These are phyloP conservation scores for Drosophila miranda DNA, from an alignment of 1,140 invertebrate species.

Conservation along the genomic window DNA sequence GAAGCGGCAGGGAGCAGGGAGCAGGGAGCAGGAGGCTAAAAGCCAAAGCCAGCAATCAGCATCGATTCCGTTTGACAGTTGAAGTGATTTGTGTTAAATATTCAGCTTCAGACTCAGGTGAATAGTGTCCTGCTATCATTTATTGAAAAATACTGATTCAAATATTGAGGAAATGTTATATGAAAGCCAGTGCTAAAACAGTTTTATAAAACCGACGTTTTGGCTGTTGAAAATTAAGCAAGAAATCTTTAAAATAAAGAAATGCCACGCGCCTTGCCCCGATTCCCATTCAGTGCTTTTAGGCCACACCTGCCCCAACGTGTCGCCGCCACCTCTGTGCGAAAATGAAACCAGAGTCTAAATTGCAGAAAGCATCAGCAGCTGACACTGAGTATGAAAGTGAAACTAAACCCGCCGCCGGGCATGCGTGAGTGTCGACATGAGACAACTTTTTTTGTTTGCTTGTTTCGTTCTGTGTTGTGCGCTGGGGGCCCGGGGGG, in stretches of 20 bases:
- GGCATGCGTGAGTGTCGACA: slow-evolving; percentile 35
- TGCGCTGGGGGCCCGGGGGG: slow-evolving; percentile 17
- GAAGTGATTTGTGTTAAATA: too few species aligned
- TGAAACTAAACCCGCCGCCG: slow-evolving; percentile 19
- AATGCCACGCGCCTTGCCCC: too few species aligned
- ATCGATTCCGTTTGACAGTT: too few species aligned
- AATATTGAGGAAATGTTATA: too few species aligned
- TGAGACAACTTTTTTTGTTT: slow-evolving; percentile 18
- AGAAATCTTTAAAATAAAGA: too few species aligned
- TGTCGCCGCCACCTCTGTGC: slow-evolving; percentile 24
- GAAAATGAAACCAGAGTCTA: slow-evolving; percentile 30
- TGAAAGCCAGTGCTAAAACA: too few species aligned
- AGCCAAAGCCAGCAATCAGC: not conserved
- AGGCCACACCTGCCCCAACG: not conserved
- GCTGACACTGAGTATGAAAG: slow-evolving; percentile 12
- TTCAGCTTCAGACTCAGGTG: too few species aligned
- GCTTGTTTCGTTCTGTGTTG: not conserved
- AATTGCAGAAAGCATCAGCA: slow-evolving; percentile 22
- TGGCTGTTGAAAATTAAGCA: too few species aligned
- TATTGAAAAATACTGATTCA: too few species aligned
- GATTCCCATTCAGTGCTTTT: not conserved
- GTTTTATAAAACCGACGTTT: too few species aligned
- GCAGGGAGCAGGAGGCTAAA: not conserved
- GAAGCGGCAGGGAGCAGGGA: too few species aligned
- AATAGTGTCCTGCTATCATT: too few species aligned